phyloP scores from a whole-genome alignment of 2,888 invertebrate species.

The Drosophila longiperda region DNA sequence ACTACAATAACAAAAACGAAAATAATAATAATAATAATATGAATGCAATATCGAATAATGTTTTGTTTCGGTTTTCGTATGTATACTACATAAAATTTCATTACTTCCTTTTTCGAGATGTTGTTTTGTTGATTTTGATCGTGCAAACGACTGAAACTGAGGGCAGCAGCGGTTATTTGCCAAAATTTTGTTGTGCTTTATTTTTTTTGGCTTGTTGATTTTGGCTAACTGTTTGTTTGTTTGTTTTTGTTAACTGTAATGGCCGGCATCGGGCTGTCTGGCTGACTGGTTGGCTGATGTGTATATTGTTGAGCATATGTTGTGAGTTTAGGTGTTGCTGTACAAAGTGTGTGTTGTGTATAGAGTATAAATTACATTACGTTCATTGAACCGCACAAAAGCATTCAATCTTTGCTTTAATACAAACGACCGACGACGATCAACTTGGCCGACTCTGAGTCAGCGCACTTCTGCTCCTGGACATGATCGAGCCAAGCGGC shows the following conservation, averaged over 20 bases:
- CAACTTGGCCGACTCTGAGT: conserved; percentile 38
- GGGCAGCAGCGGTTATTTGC: conserved; percentile 38
- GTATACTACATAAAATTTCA: conserved; percentile 32
- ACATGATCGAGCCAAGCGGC: conserved; percentile 23
- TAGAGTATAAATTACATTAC: conserved; percentile 64
- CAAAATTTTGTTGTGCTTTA: conserved; percentile 36
- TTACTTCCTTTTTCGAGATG: conserved; percentile 66
- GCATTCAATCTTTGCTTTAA: conserved; percentile 42
- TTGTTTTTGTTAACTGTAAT: conserved; percentile 77
- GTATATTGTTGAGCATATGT: conserved; percentile 8
- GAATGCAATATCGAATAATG: conserved; percentile 49
- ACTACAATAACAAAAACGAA: conserved; percentile 54
- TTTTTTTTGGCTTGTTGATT: conserved; percentile 33
- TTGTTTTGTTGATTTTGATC: conserved; percentile 35
- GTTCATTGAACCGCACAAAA: conserved; percentile 67
- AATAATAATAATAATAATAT: conserved; percentile 26
- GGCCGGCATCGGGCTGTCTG: conserved; percentile 42
- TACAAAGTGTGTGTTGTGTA: conserved; percentile 8
- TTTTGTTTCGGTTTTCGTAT: conserved; percentile 50
- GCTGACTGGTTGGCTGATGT: conserved; percentile 6
- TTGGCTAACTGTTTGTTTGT: conserved; percentile 69
- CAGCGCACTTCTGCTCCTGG: conserved; percentile 35
- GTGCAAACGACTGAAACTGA: conserved; percentile 32
- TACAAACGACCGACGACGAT: conserved; percentile 24
- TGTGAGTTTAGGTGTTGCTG: conserved; percentile 1